phyloP scores from a whole-genome alignment of 2,113 vertebrate genomes.

The Ceratotherium simum region DNA sequence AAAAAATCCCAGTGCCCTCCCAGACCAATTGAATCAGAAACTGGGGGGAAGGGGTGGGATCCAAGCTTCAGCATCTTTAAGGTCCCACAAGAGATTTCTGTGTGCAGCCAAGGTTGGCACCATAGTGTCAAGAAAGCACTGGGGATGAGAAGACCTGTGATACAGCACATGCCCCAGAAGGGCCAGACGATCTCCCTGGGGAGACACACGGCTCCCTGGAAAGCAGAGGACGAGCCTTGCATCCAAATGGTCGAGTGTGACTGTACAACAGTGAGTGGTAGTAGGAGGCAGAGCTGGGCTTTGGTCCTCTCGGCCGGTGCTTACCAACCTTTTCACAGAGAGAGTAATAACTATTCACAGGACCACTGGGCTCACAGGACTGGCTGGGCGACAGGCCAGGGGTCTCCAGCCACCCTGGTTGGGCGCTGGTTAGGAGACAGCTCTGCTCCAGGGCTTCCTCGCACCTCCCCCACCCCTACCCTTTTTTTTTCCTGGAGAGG shows the following conservation, averaged over 20 bases:
- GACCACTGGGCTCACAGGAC: not conserved
- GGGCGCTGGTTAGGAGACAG: not conserved
- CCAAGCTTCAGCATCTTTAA: not conserved
- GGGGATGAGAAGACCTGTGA: not conserved
- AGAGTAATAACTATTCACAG: not conserved
- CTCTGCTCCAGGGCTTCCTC: not conserved
- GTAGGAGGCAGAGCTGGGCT: not conserved
- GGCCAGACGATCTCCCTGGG: not conserved
- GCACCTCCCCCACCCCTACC: too few species aligned
- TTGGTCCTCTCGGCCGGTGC: not conserved
- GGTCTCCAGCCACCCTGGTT: not conserved
- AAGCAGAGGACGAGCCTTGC: not conserved
- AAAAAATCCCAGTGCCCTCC: not conserved
- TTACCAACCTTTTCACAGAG: not conserved
- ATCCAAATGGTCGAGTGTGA: not conserved
- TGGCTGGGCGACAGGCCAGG: not conserved
- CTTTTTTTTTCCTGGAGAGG: not conserved
- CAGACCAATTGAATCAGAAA: conserved; percentile 59
- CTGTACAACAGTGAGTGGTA: not conserved
- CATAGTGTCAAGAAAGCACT: not conserved
- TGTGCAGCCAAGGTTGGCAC: not conserved
- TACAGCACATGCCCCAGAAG: not conserved
- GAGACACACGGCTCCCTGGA: not conserved
- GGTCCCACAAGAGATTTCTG: not conserved
- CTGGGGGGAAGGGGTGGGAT: not conserved